phyloP scores from a whole-genome alignment of 2,888 invertebrate genomes.

The Stegophylla sp. region DNA sequence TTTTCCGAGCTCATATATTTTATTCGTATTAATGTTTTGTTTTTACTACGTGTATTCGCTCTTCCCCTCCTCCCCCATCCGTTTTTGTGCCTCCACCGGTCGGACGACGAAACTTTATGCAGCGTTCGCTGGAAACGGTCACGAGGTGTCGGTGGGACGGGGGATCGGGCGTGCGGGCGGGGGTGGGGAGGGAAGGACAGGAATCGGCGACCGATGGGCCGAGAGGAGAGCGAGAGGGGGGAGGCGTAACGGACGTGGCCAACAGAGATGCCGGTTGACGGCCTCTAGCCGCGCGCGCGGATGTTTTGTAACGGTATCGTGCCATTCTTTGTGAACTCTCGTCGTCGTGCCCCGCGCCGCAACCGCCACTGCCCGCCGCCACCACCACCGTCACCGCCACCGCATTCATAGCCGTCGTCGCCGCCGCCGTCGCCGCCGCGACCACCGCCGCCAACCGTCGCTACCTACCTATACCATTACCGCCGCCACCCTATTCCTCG shows the following conservation, averaged over 20 bases:
- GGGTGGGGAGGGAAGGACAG: conserved; percentile 30
- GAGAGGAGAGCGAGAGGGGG: not conserved
- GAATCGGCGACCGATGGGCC: conserved; percentile 5
- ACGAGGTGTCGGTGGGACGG: conserved; percentile 35
- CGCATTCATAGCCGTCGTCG: conserved; percentile 20
- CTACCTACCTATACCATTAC: conserved; percentile 8
- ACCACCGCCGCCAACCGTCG: conserved; percentile 8
- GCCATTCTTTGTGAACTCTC: conserved; percentile 59
- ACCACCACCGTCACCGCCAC: conserved; percentile 21
- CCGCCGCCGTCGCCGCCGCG: conserved; percentile 6
- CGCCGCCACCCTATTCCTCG: conserved; percentile 55
- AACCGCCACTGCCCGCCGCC: conserved; percentile 15
- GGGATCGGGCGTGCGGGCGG: too few species aligned
- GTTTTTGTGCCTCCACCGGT: not conserved
- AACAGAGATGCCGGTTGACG: conserved; percentile 59
- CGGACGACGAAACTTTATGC: conserved; percentile 34
- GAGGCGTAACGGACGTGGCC: conserved; percentile 56
- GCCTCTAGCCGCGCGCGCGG: conserved; percentile 57
- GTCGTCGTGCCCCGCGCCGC: conserved; percentile 37
- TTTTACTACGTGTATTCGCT: not conserved
- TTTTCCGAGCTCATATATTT: too few species aligned
- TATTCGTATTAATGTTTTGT: not conserved
- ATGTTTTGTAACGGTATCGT: conserved; percentile 59
- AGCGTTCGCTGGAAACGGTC: conserved; percentile 34
- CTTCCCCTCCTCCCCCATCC: not conserved